phyloP scores from a whole-genome alignment of 2,888 invertebrate species.

The Argyresthia goedartella region DNA sequence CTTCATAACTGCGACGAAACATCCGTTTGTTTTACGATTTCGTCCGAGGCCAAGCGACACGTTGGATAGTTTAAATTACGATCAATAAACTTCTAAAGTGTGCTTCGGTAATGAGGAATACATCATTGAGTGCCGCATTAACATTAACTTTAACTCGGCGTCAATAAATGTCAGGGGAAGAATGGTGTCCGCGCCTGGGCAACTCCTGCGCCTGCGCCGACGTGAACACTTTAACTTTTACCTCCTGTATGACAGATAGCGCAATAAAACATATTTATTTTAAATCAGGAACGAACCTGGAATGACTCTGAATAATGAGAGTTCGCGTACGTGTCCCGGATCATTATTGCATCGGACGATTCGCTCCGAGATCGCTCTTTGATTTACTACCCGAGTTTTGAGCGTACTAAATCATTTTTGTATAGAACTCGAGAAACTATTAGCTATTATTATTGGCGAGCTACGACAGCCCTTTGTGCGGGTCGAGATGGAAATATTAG shows the following conservation, averaged over 20 bases:
- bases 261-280: conserved; percentile 64
- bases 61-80: conserved; percentile 28
- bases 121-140: conserved; percentile 35
- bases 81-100: conserved; percentile 42
- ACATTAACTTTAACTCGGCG: conserved; percentile 43
- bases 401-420: conserved; percentile 62
- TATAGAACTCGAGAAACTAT: conserved; percentile 67
- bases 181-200: conserved; percentile 20
- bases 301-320: conserved; percentile 57
- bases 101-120: conserved; percentile 48
- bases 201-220: conserved; percentile 42
- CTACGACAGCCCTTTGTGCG: conserved; percentile 47
- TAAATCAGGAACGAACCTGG: conserved; percentile 40
- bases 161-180: conserved; percentile 54
- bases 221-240: conserved; percentile 17
- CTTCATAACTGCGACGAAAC: background rate
- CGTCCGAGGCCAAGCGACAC: background rate
- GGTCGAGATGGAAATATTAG: conserved; percentile 23
- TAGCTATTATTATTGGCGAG: conserved; percentile 64
- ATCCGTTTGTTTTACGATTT: background rate
- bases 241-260: conserved; percentile 61
- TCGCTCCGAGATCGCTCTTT: conserved; percentile 43
- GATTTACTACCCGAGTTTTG: conserved; percentile 65
- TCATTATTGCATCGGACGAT: conserved; percentile 46
- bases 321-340: conserved; percentile 48